These are phyloP conservation scores for Drosophila baimaii DNA, from an alignment of 1,140 invertebrate genomes.

Conservation along the genomic window DNA sequence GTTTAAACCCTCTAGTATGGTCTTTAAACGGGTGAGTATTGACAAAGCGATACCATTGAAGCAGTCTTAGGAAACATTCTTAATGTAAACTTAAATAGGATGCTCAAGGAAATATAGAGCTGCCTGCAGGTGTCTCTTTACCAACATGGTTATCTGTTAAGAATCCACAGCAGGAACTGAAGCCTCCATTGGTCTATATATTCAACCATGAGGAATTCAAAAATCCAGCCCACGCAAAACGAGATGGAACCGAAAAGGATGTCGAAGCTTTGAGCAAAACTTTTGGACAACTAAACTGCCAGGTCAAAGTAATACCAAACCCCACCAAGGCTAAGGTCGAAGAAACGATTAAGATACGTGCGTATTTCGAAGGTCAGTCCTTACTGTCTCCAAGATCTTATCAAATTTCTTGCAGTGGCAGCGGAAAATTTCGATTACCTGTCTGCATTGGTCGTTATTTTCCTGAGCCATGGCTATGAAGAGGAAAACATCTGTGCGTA, in stretches of 20 bases:
- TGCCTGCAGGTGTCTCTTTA: not conserved
- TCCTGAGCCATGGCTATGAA: constrained; percentile 40
- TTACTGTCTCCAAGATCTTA: not conserved
- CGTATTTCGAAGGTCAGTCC: not conserved
- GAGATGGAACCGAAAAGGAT: constrained; percentile 1
- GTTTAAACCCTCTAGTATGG: not conserved
- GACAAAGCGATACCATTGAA: not conserved
- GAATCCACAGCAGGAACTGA: not conserved
- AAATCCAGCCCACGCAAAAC: not conserved
- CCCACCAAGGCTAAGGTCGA: not conserved
- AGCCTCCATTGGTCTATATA: constrained; percentile 1
- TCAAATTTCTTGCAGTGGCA: not conserved
- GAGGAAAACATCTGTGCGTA: constrained; percentile 25
- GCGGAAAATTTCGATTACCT: not conserved
- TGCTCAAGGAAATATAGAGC: not conserved
- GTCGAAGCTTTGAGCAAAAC: not conserved
- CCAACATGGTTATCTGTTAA: not conserved
- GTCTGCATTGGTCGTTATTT: constrained; percentile 36
- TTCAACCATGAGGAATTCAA: constrained; percentile 2
- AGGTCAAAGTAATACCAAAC: not conserved
- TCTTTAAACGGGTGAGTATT: not conserved
- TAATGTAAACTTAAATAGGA: not conserved
- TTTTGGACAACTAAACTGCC: not conserved
- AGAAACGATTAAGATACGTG: not conserved
- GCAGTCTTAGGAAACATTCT: not conserved